These are phyloP conservation scores for Neoascia interrupta DNA, from an alignment of 2,888 invertebrate genomes.

Conservation along the genomic window DNA sequence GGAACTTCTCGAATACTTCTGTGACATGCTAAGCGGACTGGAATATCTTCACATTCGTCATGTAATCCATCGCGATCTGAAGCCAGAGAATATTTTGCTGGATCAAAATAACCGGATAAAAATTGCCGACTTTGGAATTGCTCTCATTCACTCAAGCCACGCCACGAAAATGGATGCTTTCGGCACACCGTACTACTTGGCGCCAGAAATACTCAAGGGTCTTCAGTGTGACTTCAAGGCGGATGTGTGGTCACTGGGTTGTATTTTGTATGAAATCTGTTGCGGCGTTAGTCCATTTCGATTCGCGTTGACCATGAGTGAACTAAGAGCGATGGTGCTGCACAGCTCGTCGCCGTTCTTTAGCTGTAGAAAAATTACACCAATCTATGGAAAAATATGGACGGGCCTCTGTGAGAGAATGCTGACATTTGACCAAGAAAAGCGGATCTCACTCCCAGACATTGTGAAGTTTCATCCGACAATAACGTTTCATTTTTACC, in stretches of 20 bases:
- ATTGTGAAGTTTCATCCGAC: conserved; percentile 72
- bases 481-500: conserved; percentile 74
- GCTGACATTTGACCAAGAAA: conserved; percentile 74
- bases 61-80: conserved; percentile 84
- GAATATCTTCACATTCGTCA: conserved; percentile 78
- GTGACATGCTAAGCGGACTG: conserved; percentile 78
- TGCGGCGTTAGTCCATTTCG: conserved; percentile 75
- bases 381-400: conserved; percentile 73
- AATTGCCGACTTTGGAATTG: conserved; percentile 86
- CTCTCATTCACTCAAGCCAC: conserved; percentile 73
- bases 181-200: conserved; percentile 88
- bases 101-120: conserved; percentile 84
- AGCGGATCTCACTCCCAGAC: conserved; percentile 74
- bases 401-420: conserved; percentile 74
- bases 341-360: conserved; percentile 11
- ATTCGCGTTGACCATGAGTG: conserved; percentile 63
- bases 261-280: conserved; percentile 85
- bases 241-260: conserved; percentile 87
- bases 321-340: conserved; percentile 68
- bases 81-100: conserved; percentile 88
- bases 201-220: conserved; percentile 85
- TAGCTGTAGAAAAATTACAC: conserved; percentile 71
- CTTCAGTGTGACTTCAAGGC: conserved; percentile 85
- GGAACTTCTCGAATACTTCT: conserved; percentile 78
- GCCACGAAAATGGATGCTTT: conserved; percentile 74